Evolutionary conservation across 2,888 invertebrate species (phyloP).

Genomic region (Dicyrtoma fusca): DNA sequence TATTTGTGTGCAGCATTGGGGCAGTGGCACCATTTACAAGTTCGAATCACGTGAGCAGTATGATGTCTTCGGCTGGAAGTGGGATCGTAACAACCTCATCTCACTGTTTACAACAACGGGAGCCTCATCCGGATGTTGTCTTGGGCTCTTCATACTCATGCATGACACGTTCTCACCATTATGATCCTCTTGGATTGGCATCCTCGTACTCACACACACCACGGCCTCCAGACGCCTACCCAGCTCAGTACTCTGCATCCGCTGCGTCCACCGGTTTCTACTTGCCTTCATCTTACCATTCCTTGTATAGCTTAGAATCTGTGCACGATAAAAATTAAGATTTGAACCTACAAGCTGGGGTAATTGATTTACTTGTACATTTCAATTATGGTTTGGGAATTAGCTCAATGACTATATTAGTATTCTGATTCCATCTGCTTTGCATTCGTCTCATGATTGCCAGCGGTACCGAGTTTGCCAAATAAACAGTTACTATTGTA

Average conservation of each 20-base stretch:
- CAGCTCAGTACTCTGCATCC: conserved; percentile 65
- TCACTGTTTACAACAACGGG: conserved; percentile 49
- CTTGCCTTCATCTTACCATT: conserved; percentile 52
- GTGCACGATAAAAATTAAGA: conserved; percentile 52
- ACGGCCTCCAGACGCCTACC: conserved; percentile 71
- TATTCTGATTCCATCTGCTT: too few relatives aligned
- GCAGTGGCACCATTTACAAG: conserved; percentile 52
- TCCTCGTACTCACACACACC: conserved; percentile 64
- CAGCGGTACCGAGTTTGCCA: too few relatives aligned
- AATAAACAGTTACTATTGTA: too few relatives aligned
- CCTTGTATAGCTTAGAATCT: conserved; percentile 50
- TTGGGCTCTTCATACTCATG: conserved; percentile 62
- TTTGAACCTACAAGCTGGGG: background rate
- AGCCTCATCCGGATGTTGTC: conserved; percentile 52
- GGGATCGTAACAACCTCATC: conserved; percentile 47
- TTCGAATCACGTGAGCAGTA: conserved; percentile 51
- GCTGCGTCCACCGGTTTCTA: conserved; percentile 64
- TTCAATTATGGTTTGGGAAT: too few relatives aligned
- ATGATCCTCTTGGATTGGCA: conserved; percentile 63
- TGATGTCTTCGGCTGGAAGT: conserved; percentile 47
- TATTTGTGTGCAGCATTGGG: conserved; percentile 46
- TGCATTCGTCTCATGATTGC: too few relatives aligned
- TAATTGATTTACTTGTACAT: background rate
- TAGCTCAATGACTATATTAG: too few relatives aligned
- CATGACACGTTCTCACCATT: conserved; percentile 62